Base-by-base conservation (phyloP, 2,888 invertebrate genomes). In the Molorchus minor region DNA sequence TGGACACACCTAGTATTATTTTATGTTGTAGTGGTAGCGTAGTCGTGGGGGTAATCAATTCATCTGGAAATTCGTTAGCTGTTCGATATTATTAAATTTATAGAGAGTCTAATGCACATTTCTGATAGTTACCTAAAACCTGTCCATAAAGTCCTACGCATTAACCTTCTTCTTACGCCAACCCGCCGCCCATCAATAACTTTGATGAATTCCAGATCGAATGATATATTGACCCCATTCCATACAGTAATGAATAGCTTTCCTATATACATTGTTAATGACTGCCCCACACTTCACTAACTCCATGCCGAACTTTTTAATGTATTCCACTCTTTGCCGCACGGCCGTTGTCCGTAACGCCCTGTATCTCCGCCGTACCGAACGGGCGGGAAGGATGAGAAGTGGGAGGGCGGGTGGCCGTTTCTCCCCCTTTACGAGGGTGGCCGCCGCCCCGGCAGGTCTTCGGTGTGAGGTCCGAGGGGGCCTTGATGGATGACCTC, bases 401-500 rank as follows among this genome's bases (percentile, higher is more conserved):
- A 73, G 70, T 69, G 69, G 71, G 69, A 21, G 65, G 59, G 44
- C 61, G 66, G 65, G 62, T 35, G 63, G 64, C 63, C 56, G 55
- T 63, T 65, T 68, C 63, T 62, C 59, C 70, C n/a, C 71, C 69
- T 71, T 71, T 69, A 65, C 68, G 65, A 67, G 70, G 71, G 73
- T 70, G 72, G 71, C 66, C 63, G 59, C 69, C 62, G 49, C 67
- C 68, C 65, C 68, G 65, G 61, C 58, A 61, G 69, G 74, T 75
- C 75, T 73, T 75, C 72, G 72, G 76, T 74, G 71, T 75, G 76
- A 72, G 75, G 73, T 69, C 72, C 69, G 69, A 67, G 72, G 79
- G 78, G 77, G 73, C 77, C 76, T 77, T 80, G 80, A 80, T 80
- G 79, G 79, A 80, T 80, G 79, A 80, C 80, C 79, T 80, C 77